Percentiles rank a stretch among this genome's conserved stretches.
These are phyloP conservation scores for Enteromius anoplus DNA, from an alignment of 2,797 vertebrate genomes.

Conservation along the genomic window DNA sequence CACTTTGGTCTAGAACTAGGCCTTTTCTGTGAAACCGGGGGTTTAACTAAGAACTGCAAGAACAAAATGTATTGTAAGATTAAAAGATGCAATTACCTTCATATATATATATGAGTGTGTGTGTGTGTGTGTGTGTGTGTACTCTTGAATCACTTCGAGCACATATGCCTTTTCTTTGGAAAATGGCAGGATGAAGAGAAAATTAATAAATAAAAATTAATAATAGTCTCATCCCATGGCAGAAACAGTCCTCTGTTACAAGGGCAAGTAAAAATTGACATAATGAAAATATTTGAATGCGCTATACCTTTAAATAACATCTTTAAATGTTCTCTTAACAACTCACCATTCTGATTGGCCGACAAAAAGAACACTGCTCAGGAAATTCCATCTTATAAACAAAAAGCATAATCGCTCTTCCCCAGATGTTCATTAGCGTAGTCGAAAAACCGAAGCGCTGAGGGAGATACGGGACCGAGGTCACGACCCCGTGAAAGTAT, in stretches of 20 bases:
- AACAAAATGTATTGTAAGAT: too few species aligned
- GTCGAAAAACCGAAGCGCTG: not conserved
- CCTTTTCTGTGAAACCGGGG: too few species aligned
- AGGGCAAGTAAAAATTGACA: not conserved
- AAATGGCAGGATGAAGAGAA: not conserved
- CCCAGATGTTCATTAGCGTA: conserved; percentile 27
- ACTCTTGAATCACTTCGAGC: too few species aligned
- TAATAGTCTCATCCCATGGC: not conserved
- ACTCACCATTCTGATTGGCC: not conserved
- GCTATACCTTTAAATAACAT: conserved; percentile 3
- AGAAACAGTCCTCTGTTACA: not conserved
- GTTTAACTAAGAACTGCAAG: too few species aligned
- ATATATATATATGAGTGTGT: too few species aligned
- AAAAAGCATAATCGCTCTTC: conserved; percentile 5
- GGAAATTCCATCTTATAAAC: conserved; percentile 9
- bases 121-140: too few species aligned
- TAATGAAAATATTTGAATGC: rapidly evolving
- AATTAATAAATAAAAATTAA: not conserved
- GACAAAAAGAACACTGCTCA: not conserved
- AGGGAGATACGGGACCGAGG: conserved; percentile 19
- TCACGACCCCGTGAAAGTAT: conserved; percentile 20
- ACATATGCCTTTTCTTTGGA: too few species aligned
- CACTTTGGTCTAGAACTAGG: too few species aligned
- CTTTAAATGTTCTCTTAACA: not conserved
- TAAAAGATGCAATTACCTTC: too few species aligned